Percentiles rank a stretch among this genome's conserved stretches.
Conservation (phyloP, 2,888 invertebrate species). For the Drosophila limbata region DNA sequence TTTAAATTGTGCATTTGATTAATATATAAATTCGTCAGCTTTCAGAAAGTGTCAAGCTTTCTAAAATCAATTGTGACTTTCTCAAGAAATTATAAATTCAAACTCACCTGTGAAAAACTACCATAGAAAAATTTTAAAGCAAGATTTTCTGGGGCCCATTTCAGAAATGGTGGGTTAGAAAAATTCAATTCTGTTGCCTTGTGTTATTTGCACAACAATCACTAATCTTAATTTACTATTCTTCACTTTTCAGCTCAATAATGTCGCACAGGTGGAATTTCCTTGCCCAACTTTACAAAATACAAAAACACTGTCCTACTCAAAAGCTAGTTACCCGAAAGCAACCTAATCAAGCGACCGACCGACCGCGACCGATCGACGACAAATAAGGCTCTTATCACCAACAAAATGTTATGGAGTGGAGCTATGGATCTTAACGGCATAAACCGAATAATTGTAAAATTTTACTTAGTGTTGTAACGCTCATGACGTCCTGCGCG, state of each 20-base stretch:
- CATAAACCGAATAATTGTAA: conserved; percentile 74
- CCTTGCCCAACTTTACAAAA: conserved; percentile 65
- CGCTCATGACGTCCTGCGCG: conserved; percentile 79
- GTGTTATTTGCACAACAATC: not conserved
- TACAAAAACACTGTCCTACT: conserved; percentile 67
- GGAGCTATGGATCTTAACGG: conserved; percentile 75
- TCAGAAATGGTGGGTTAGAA: too few species aligned
- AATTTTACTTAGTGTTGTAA: conserved; percentile 81
- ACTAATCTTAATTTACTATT: not conserved
- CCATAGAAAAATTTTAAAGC: too few species aligned
- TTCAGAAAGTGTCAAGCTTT: too few species aligned
- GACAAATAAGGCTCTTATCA: conserved; percentile 72
- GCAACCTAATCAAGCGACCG: conserved; percentile 65
- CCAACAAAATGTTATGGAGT: conserved; percentile 65
- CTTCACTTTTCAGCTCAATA: conserved; percentile 80
- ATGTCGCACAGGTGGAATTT: conserved; percentile 72
- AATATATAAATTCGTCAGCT: too few species aligned
- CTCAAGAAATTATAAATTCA: too few species aligned
- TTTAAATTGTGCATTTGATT: too few species aligned
- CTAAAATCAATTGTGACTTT: too few species aligned
- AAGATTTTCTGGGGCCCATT: too few species aligned
- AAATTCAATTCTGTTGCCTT: not conserved
- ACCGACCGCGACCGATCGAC: conserved; percentile 61
- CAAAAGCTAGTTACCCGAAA: conserved; percentile 63
- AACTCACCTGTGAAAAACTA: too few species aligned